These are phyloP conservation scores for Aquatica leii DNA, from an alignment of 2,888 invertebrate species.

Conservation along the genomic window DNA sequence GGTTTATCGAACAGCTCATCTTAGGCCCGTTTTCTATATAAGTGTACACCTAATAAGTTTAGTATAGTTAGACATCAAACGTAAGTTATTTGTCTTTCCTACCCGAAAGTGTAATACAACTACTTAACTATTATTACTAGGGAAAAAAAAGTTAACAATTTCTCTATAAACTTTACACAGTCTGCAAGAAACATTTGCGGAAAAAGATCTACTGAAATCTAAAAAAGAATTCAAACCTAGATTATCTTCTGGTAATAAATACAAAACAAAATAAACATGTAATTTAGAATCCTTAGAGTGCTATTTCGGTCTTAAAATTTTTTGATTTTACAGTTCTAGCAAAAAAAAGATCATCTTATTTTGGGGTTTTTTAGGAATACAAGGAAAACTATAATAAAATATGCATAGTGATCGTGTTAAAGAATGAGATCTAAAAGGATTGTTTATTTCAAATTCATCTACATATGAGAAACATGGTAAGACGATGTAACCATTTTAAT, in stretches of 20 bases:
- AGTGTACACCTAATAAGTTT: no score
- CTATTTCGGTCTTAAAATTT: conserved; percentile 25
- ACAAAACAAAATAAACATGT: conserved; percentile 9
- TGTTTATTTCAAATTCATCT: conserved; percentile 47
- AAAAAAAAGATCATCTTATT: conserved; percentile 22
- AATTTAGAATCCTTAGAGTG: background rate
- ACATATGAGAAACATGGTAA: conserved; percentile 41
- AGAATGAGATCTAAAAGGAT: conserved; percentile 43
- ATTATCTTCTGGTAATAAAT: conserved; percentile 2
- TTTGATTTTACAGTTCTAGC: conserved; percentile 39
- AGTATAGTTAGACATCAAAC: no score
- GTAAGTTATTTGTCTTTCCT: no score
- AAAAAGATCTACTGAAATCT: no score
- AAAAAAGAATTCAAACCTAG: conserved; percentile 14
- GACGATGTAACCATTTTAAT: conserved; percentile 32
- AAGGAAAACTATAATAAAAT: conserved; percentile 44
- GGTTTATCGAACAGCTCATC: no score
- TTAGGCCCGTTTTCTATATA: no score
- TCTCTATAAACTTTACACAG: no score
- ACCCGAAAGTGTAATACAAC: no score
- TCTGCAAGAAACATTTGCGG: background rate
- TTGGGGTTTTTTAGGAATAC: conserved; percentile 39
- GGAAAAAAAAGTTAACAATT: no score
- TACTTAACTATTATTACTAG: no score
- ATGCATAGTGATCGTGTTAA: conserved; percentile 40